Conservation (phyloP, 2,113 vertebrate genomes). For the Todiramphus saurophagus region DNA sequence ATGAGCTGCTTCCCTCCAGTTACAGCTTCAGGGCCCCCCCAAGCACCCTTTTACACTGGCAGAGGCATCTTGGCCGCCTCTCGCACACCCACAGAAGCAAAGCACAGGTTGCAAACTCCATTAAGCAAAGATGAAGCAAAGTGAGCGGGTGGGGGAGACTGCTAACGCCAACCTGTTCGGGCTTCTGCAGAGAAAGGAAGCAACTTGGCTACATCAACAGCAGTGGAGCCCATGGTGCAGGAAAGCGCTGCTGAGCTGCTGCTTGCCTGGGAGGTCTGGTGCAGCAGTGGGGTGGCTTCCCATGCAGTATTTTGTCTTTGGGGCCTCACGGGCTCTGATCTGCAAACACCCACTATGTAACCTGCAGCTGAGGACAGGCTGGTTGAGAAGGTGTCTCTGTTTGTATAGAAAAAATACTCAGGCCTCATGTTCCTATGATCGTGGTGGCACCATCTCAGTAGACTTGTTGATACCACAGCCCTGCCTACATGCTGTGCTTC, state of each 20-base stretch:
- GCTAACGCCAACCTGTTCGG: not conserved
- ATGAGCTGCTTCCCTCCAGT: not conserved
- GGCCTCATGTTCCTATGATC: not conserved
- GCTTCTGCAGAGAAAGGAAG: not conserved
- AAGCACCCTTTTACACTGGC: fast-evolving
- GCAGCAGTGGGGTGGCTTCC: not conserved
- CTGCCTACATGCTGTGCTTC: not conserved
- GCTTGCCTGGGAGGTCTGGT: not conserved
- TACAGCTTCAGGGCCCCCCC: not conserved
- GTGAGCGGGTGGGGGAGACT: not conserved
- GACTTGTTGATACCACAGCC: not conserved
- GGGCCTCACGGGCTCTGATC: not conserved
- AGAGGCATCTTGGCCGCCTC: not conserved
- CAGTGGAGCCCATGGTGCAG: not conserved
- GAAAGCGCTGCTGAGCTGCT: not conserved
- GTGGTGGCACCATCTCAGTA: not conserved
- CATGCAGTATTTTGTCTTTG: not conserved
- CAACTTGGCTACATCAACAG: not conserved
- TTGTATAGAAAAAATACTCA: not conserved
- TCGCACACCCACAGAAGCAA: not conserved
- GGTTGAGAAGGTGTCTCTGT: not conserved
- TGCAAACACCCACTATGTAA: fast-evolving
- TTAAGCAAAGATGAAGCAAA: not conserved
- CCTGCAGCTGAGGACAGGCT: not conserved
- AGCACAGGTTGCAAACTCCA: not conserved